These are phyloP conservation scores for Plecturocebus donacophilus DNA, from an alignment of 2,113 vertebrate genomes.

Conservation along the genomic window DNA sequence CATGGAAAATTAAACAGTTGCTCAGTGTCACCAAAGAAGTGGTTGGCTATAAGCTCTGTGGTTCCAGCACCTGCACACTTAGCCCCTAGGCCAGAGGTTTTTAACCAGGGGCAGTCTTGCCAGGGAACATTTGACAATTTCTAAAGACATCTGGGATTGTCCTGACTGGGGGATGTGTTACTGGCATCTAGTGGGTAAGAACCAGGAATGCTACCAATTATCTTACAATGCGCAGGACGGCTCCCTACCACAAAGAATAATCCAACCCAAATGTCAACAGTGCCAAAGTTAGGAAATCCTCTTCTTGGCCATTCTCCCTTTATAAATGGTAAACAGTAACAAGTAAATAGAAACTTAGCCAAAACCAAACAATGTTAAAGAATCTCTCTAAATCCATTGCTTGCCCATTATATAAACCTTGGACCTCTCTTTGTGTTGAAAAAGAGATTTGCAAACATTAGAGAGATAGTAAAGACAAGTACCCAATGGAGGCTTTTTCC, in stretches of 20 bases:
- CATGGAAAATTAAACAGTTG: constrained; percentile 24
- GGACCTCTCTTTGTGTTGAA: background rate
- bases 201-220: background rate
- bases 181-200: background rate
- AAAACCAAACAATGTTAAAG: background rate
- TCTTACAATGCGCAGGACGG: background rate
- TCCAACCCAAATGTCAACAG: background rate
- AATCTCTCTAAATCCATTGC: background rate
- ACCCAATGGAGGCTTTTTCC: background rate
- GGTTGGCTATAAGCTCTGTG: background rate
- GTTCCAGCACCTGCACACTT: constrained; percentile 23
- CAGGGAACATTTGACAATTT: background rate
- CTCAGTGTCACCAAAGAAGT: constrained; percentile 9
- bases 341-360: background rate
- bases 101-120: background rate
- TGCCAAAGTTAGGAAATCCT: background rate
- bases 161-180: background rate
- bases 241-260: background rate
- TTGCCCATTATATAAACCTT: background rate
- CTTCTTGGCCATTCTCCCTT: background rate
- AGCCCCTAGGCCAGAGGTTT: background rate
- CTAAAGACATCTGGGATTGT: background rate
- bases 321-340: constrained; percentile 10
- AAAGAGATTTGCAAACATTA: background rate
- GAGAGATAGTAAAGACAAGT: background rate